Conservation (phyloP, 2,888 invertebrate genomes). For the Drosophila anceps region DNA sequence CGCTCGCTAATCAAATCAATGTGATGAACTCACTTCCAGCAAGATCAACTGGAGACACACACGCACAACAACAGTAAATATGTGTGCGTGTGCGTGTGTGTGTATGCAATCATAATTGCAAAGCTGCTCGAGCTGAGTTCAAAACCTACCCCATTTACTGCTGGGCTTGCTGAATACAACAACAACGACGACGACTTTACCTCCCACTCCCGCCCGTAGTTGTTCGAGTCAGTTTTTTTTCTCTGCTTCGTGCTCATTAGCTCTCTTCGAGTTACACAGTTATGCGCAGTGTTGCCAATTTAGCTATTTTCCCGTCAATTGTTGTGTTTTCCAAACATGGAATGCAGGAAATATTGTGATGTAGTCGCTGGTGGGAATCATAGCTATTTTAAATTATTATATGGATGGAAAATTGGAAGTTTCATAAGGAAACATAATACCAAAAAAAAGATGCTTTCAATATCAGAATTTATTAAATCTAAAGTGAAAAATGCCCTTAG, state of each 20-base stretch:
- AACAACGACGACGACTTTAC: not conserved
- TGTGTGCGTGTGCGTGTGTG: not conserved
- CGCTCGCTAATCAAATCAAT: conserved; percentile 56
- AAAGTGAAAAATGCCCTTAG: too few relatives aligned
- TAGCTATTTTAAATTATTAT: too few relatives aligned
- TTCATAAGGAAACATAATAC: too few relatives aligned
- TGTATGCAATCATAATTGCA: conserved; percentile 65
- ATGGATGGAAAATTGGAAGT: too few relatives aligned
- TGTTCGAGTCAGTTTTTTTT: conserved; percentile 5
- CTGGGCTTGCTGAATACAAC: conserved; percentile 16
- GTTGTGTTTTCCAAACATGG: too few relatives aligned
- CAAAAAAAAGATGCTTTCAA: too few relatives aligned
- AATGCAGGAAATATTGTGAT: too few relatives aligned
- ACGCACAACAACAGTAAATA: conserved; percentile 9
- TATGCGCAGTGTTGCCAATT: too few relatives aligned
- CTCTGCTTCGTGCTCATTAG: conserved; percentile 28
- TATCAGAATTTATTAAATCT: too few relatives aligned
- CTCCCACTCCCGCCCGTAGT: conserved; percentile 8
- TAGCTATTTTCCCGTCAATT: too few relatives aligned
- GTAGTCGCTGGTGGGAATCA: too few relatives aligned
- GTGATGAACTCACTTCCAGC: conserved; percentile 64
- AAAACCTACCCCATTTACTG: conserved; percentile 61
- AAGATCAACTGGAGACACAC: conserved; percentile 45
- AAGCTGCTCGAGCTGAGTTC: conserved; percentile 44
- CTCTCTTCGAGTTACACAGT: conserved; percentile 38